A percentile compares a stretch with the other conserved stretches of the same genome.
Evolutionary conservation across 2,888 invertebrate genomes (phyloP).

Genomic region (Anthophora plumipes): DNA sequence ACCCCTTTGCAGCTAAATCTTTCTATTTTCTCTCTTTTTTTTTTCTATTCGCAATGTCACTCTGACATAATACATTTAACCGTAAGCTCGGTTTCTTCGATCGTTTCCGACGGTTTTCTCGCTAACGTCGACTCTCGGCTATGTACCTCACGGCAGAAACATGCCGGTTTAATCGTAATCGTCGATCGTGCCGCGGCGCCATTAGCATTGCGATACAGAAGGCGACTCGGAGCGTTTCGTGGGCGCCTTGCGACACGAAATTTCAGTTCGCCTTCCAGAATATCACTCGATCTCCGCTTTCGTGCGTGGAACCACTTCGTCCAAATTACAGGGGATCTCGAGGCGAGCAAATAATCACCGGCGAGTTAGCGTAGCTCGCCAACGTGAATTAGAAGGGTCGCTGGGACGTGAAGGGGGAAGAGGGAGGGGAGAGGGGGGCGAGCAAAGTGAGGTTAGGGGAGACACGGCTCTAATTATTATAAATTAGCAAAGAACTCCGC

Average conservation of each 20-base stretch:
- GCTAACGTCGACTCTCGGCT: neutral
- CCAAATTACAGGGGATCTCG: conserved; percentile 56
- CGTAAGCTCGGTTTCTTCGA: conserved; percentile 36
- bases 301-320: conserved; percentile 46
- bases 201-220: conserved; percentile 32
- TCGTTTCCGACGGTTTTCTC: conserved; percentile 21
- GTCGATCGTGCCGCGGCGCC: conserved; percentile 39
- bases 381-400: conserved; percentile 47
- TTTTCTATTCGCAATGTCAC: neutral
- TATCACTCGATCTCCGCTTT: conserved; percentile 14
- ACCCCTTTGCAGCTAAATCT: neutral
- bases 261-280: conserved; percentile 36
- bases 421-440: neutral
- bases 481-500: conserved; percentile 45
- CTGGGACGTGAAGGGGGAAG: neutral
- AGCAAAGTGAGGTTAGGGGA: neutral
- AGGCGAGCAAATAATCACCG: conserved; percentile 53
- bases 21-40: neutral
- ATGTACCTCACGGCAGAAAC: conserved; percentile 26
- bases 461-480: conserved; percentile 51
- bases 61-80: conserved; percentile 37
- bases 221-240: conserved; percentile 18
- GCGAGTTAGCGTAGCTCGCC: conserved; percentile 53
- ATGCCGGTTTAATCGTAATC: conserved; percentile 47
- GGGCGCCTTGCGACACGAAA: conserved; percentile 45